Conservation (phyloP, 2,888 invertebrate genomes). For the Heliothis peltigera region DNA sequence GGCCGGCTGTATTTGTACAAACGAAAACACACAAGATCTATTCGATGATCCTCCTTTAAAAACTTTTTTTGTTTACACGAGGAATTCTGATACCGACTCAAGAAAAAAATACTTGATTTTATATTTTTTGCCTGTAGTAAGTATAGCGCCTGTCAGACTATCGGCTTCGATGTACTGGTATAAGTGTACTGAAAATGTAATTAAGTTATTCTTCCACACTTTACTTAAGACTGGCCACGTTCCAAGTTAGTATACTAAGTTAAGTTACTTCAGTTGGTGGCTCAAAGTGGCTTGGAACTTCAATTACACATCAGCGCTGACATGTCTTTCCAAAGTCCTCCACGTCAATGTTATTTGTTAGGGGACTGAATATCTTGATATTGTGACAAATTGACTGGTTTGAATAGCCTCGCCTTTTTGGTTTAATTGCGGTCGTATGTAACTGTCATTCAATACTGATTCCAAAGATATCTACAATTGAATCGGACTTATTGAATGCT, state of each 20-base stretch:
- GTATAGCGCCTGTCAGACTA: conserved; percentile 19
- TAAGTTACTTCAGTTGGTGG: conserved; percentile 35
- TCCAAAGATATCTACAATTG: conserved; percentile 8
- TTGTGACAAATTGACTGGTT: conserved; percentile 25
- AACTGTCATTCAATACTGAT: conserved; percentile 27
- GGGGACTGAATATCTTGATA: conserved; percentile 10
- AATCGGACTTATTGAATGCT: conserved; percentile 17
- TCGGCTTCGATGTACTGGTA: conserved; percentile 26
- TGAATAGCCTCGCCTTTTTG: conserved; percentile 15
- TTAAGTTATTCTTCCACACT: conserved; percentile 53
- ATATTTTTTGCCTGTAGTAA: conserved; percentile 6
- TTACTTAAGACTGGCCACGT: conserved; percentile 55
- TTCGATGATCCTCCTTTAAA: neutral
- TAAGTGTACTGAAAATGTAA: conserved; percentile 42
- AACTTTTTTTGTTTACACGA: conserved; percentile 1
- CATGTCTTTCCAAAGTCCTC: conserved; percentile 26
- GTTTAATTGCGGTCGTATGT: conserved; percentile 9
- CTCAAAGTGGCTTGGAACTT: conserved; percentile 41
- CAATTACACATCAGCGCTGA: conserved; percentile 42
- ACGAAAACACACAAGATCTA: conserved; percentile 1
- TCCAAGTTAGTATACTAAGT: conserved; percentile 44
- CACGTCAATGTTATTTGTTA: conserved; percentile 3
- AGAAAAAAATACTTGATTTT: no score
- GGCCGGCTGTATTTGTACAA: conserved; percentile 1
- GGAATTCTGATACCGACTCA: neutral